Conservation (phyloP, 1,140 invertebrate species). For the Lordiphosa collinella region DNA sequence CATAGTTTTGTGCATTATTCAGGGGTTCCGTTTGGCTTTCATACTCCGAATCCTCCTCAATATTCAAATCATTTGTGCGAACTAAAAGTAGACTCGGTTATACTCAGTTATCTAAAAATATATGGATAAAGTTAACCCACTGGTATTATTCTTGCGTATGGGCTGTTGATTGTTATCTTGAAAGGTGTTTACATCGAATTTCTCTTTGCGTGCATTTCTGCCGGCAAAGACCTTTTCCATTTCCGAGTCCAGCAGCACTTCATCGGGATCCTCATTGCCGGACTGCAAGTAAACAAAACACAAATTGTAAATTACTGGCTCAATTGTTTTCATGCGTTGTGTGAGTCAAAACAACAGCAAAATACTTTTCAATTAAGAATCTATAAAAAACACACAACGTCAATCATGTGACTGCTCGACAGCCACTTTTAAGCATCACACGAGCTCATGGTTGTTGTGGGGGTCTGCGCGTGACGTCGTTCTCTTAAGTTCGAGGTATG, state of each 20-base stretch:
- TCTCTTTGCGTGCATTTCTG: conserved; percentile 78
- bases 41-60: conserved; percentile 75
- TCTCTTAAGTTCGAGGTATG: conserved; percentile 2
- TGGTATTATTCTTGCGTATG: conserved; percentile 79
- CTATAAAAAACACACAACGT: conserved; percentile 52
- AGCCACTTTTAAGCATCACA: conserved; percentile 24
- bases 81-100: no score
- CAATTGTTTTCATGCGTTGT: conserved; percentile 40
- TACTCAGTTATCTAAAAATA: no score
- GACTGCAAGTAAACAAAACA: conserved; percentile 68
- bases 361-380: conserved; percentile 76
- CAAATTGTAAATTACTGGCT: conserved; percentile 23
- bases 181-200: conserved; percentile 84
- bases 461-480: conserved; percentile 1
- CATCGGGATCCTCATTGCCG: conserved; percentile 83
- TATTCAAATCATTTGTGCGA: conserved; percentile 71
- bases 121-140: conserved; percentile 50
- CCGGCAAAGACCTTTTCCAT: conserved; percentile 88
- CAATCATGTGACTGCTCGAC: conserved; percentile 60
- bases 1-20: conserved; percentile 79
- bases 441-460: no score
- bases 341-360: conserved; percentile 48
- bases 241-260: conserved; percentile 87
- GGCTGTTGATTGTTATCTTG: conserved; percentile 81
- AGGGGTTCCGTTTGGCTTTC: conserved; percentile 68